These are phyloP conservation scores for Agelaius phoeniceus DNA, from an alignment of 2,113 vertebrate genomes.

Conservation along the genomic window DNA sequence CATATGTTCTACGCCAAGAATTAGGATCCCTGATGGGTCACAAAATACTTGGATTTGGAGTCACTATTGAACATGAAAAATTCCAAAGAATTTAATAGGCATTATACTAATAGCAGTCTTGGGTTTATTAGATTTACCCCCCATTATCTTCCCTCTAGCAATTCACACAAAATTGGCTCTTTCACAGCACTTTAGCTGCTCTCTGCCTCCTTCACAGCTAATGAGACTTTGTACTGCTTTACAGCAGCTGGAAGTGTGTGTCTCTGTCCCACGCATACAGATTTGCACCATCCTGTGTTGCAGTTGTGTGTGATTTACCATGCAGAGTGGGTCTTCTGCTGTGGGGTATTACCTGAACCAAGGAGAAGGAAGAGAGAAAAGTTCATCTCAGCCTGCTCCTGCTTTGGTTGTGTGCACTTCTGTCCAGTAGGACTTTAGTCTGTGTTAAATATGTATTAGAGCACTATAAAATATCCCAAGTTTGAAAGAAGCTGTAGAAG, in stretches of 20 bases:
- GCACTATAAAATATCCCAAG: not conserved
- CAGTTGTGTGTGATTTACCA: not conserved
- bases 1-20: not conserved
- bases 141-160: not conserved
- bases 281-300: not conserved
- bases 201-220: not conserved
- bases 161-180: not conserved
- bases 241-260: not conserved
- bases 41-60: not conserved
- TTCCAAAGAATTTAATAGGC: not conserved
- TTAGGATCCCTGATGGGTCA: not conserved
- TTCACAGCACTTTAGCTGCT: not conserved
- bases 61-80: not conserved
- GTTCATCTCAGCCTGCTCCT: not conserved
- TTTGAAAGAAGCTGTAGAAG: not conserved
- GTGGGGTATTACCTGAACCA: not conserved
- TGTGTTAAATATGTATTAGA: not conserved
- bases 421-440: not conserved
- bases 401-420: not conserved
- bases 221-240: not conserved
- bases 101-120: not conserved
- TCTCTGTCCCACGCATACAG: not conserved
- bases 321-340: not conserved
- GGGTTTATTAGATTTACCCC: slow-evolving; percentile 3
- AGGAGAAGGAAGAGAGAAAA: not conserved